Conservation (phyloP, 2,888 invertebrate genomes). For the Sesia apiformis region DNA sequence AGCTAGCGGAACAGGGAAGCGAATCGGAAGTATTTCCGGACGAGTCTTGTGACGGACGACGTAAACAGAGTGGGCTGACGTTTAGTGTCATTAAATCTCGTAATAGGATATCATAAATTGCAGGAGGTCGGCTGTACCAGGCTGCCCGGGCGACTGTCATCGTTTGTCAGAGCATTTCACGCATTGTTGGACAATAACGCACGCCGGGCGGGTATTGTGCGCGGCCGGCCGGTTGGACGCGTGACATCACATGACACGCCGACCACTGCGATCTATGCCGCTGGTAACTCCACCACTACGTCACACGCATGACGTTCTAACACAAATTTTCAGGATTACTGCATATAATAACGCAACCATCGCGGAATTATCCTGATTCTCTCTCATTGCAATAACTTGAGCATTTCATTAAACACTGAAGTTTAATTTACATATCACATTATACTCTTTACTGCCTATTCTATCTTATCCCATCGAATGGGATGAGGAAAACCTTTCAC, state of each 20-base stretch:
- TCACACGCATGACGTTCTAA: background rate
- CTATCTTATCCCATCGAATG: too few relatives aligned
- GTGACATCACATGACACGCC: constrained; percentile 30
- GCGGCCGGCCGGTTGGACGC: constrained; percentile 37
- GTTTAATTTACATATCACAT: too few relatives aligned
- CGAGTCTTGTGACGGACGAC: constrained; percentile 37
- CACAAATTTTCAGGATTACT: background rate
- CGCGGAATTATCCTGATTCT: background rate
- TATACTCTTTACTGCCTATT: too few relatives aligned
- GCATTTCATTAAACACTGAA: too few relatives aligned
- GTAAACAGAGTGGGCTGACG: constrained; percentile 51
- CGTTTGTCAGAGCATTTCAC: constrained; percentile 75
- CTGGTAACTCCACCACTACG: constrained; percentile 10
- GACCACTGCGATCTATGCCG: constrained; percentile 20
- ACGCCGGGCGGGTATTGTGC: constrained; percentile 46
- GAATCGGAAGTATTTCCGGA: constrained; percentile 30
- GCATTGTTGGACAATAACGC: constrained; percentile 74
- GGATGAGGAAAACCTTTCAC: too few relatives aligned
- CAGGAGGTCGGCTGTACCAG: constrained; percentile 59
- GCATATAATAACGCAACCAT: background rate
- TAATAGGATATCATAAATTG: constrained; percentile 74
- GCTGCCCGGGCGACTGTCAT: constrained; percentile 66
- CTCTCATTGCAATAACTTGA: too few relatives aligned
- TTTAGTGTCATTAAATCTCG: constrained; percentile 72
- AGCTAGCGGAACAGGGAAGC: constrained; percentile 6